Evolutionary conservation across 2,797 vertebrate genomes (phyloP).

Genomic region (Centroberyx gerrardi): DNA sequence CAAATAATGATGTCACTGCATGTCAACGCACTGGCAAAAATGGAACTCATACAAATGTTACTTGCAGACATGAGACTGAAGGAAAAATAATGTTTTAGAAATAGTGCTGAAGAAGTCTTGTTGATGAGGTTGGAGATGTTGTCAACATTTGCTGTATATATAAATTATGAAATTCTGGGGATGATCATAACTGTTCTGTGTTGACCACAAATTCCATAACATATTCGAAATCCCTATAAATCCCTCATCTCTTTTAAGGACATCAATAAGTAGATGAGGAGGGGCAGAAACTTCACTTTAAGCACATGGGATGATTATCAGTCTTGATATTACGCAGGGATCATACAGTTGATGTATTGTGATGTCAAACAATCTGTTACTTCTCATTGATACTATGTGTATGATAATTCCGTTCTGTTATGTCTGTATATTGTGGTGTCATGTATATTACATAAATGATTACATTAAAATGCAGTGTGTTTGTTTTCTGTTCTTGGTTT

Average conservation of each 20-base stretch:
- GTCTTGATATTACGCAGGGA: not conserved
- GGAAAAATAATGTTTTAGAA: not conserved
- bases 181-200: not conserved
- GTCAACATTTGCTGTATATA: constrained; percentile 5
- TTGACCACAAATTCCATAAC: not conserved
- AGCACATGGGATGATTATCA: not conserved
- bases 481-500: constrained; percentile 25
- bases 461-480: constrained; percentile 34
- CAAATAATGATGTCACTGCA: constrained; percentile 2
- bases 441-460: constrained; percentile 43
- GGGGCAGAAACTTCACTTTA: not conserved
- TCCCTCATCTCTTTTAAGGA: not conserved
- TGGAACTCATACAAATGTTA: not conserved
- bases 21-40: not conserved
- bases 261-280: not conserved
- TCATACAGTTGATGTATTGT: not conserved
- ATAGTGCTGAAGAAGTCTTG: not conserved
- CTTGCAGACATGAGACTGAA: not conserved
- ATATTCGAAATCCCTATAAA: not conserved
- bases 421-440: constrained; percentile 20
- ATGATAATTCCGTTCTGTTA: not conserved
- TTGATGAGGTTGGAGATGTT: not conserved
- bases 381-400: not conserved
- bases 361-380: not conserved
- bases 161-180: not conserved